Base-by-base conservation (phyloP, 92 coral and sea anemone genomes). In the Chrysogorgia sp. region DNA sequence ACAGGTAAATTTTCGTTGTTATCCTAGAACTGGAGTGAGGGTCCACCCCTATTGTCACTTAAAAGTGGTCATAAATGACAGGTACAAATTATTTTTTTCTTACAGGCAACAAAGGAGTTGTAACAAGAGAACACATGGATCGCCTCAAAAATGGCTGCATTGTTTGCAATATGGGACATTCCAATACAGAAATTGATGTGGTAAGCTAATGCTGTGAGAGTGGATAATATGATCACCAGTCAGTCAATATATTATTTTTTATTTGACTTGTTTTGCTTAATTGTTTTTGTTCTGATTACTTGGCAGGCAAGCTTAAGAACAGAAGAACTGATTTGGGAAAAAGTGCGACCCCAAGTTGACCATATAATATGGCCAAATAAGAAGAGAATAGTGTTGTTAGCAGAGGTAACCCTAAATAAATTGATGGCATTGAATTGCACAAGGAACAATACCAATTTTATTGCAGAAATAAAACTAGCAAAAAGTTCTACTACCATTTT, bases 161-260 rank as follows among this genome's bases (percentile, higher is more conserved):
- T 80, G 98, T 94, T 28, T 94, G 98, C 61, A 94, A 94, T 60
- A 94, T 94, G 98, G 98, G 98, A 4, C 98, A 94, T 77, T 94
- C 98, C 23, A 94, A 94, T 83, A 94, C 98, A 34, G 98, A 94
- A 86, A 89, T 94, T 92, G 98, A 94, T 86, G 98, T 94, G 92
- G 98, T 94, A 74, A 32, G 47, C 8, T 28, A 28, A 26, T 26
- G 22, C 56, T 7, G 14, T 28, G 14, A 45, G 17, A 32, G 45
- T n/a, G 1, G 35, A 17, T 3, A n/a, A 6, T 52, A 52, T 17
- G 22, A 6, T 17, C 59, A 17, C 10, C 8, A 43, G 17, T 52
- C 17, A 17, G 59, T 17, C 59, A 52, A 7, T 5, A 17, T 52
- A 20, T 52, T 3, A 52, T 17, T 17, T 20, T 17, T 5, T 5